Evolutionary conservation across 2,888 invertebrate genomes (phyloP).

Genomic region (Aphelenchoides bicaudatus): DNA sequence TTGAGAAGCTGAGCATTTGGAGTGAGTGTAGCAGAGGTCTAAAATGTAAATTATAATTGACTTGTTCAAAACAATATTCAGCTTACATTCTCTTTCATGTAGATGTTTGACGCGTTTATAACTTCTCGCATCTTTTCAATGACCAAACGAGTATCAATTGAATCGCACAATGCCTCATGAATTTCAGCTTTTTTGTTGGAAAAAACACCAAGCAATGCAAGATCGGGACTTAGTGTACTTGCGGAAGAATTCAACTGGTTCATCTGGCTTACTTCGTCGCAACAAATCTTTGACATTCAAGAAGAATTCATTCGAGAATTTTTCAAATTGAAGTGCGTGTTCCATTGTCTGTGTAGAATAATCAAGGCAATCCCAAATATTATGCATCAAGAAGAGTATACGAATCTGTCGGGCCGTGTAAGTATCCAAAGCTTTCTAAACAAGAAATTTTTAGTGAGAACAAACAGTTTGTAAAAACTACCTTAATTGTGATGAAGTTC

Average conservation of each 20-base stretch:
- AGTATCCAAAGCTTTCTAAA: constrained; percentile 77
- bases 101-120: constrained; percentile 80
- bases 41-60: too few species aligned
- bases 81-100: constrained; percentile 67
- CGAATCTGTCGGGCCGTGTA: constrained; percentile 73
- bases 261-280: constrained; percentile 61
- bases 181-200: constrained; percentile 28
- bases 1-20: constrained; percentile 68
- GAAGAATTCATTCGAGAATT: constrained; percentile 82
- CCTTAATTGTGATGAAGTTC: constrained; percentile 54
- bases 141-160: constrained; percentile 84
- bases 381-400: constrained; percentile 86
- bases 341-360: constrained; percentile 88
- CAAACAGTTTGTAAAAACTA: too few species aligned
- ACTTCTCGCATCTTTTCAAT: constrained; percentile 80
- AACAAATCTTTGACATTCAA: constrained; percentile 78
- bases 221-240: neutral
- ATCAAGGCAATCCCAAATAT: constrained; percentile 95
- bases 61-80: neutral
- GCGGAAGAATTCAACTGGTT: neutral
- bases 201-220: neutral
- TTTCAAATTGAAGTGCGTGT: constrained; percentile 85
- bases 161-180: constrained; percentile 66
- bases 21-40: too few species aligned
- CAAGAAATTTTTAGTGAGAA: too few species aligned